Evolutionary conservation across 2,888 invertebrate genomes (phyloP).

Genomic region (Cryptus viduatorius): DNA sequence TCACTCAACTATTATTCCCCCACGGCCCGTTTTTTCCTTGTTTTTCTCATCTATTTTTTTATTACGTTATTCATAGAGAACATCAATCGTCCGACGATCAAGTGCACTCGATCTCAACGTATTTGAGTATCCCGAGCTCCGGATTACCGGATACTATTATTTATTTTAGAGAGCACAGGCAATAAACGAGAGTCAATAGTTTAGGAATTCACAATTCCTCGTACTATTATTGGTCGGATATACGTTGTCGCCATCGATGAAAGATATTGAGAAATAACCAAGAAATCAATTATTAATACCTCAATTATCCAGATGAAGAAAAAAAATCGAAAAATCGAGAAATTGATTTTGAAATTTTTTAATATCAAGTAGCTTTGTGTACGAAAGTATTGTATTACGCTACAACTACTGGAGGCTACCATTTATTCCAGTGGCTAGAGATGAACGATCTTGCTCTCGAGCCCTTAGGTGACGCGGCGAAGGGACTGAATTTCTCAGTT

Average conservation of each 20-base stretch:
- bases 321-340: too few species aligned
- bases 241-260: too few species aligned
- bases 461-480: constrained; percentile 39
- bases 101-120: neutral
- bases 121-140: neutral
- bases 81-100: neutral
- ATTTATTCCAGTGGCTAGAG: constrained; percentile 38
- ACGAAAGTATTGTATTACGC: neutral
- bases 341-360: neutral
- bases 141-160: too few species aligned
- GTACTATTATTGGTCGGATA: too few species aligned
- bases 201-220: too few species aligned
- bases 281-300: too few species aligned
- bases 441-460: constrained; percentile 23
- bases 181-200: too few species aligned
- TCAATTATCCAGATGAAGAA: too few species aligned
- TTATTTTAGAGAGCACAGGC: too few species aligned
- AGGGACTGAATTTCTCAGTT: constrained; percentile 58
- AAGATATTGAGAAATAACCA: too few species aligned
- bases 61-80: constrained; percentile 41
- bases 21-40: neutral
- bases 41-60: neutral
- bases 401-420: constrained; percentile 16
- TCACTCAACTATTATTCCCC: neutral
- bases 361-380: neutral